A percentile compares a stretch with the other conserved stretches of the same genome.
Evolutionary conservation across 2,888 invertebrate genomes (phyloP).

Genomic region (Smittia aterrima): DNA sequence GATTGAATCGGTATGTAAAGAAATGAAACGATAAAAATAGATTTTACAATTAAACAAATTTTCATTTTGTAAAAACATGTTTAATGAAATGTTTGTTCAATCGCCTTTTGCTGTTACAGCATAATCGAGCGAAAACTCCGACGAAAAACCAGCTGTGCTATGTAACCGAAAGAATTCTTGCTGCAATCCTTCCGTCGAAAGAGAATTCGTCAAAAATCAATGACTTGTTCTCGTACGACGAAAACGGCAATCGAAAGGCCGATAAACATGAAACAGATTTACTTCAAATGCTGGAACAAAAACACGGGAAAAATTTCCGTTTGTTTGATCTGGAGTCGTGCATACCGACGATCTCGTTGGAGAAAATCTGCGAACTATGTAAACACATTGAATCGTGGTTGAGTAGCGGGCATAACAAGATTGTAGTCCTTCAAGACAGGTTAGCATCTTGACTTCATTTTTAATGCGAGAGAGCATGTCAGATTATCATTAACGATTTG

Average conservation of each 20-base stretch:
- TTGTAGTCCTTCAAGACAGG: conserved; percentile 86
- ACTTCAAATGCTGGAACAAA: conserved; percentile 47
- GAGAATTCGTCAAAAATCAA: conserved; percentile 17
- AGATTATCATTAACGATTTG: background rate
- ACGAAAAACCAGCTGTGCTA: conserved; percentile 45
- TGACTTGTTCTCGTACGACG: conserved; percentile 27
- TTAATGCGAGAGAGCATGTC: background rate
- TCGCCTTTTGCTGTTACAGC: background rate
- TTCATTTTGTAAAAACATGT: background rate
- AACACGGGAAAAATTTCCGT: conserved; percentile 47
- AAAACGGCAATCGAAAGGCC: conserved; percentile 34
- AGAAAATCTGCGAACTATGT: conserved; percentile 85
- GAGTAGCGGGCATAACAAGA: conserved; percentile 75
- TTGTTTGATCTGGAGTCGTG: conserved; percentile 47
- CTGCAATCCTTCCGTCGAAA: conserved; percentile 45
- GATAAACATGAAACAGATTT: conserved; percentile 47
- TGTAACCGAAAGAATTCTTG: conserved; percentile 47
- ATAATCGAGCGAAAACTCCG: conserved; percentile 29
- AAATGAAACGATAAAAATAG: conserved; percentile 29
- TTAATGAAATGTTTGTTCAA: conserved; percentile 3
- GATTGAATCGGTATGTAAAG: conserved; percentile 28
- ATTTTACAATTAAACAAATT: conserved; percentile 38
- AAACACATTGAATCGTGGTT: conserved; percentile 93
- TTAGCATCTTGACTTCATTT: conserved; percentile 50
- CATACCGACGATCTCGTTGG: conserved; percentile 62